Base-by-base conservation (phyloP, 1,140 invertebrate species). In the Bombus terrestris region DNA sequence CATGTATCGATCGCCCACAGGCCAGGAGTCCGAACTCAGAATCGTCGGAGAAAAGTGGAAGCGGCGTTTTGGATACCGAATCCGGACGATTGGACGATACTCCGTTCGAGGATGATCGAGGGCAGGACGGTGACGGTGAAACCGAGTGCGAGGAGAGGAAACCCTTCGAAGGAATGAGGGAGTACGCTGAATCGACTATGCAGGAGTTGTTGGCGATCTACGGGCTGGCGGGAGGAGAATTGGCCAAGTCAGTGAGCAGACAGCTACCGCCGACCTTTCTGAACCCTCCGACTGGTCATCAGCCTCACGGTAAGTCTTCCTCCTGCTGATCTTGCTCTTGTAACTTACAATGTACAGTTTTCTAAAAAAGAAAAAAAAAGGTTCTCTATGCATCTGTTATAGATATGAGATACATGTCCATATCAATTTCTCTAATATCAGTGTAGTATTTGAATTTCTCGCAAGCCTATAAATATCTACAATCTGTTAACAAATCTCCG, bases 171-270 rank as follows among this genome's bases (percentile, higher is more conserved):
- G 94, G 94, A 43, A 96, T 96, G 93, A 95, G 95, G 83, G 96
- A 97, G 90, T 97, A 96, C 94, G 96, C 96, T 4, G 96, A 97
- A 89, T 96, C 95, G 72, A 96, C 96, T 32, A 96, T 97, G 96
- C 96, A 97, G 89, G 96, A 97, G 93, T 93, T 97, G 12, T 91
- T 97, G 47, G 96, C 96, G 76, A 96, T 97, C 86, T 97, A 96
- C 90, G 96, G 96, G 3, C 89, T 96, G 47, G 94, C 94, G 57
- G 95, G 95, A 87, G 93, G 93, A 66, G 95, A 96, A 91, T 89
- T 95, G 81, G 93, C 94, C 28, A 96, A 96, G 87, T 93, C 94
- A 83, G 93, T 96, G 83, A 94, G 93, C 87, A 93, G 94, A 85
- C 94, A 96, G 83, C 88, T 95, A 84, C 95, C 94, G 75, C 92